Base-by-base conservation (phyloP, 2,888 invertebrate genomes). In the Charanyca ferruginea region DNA sequence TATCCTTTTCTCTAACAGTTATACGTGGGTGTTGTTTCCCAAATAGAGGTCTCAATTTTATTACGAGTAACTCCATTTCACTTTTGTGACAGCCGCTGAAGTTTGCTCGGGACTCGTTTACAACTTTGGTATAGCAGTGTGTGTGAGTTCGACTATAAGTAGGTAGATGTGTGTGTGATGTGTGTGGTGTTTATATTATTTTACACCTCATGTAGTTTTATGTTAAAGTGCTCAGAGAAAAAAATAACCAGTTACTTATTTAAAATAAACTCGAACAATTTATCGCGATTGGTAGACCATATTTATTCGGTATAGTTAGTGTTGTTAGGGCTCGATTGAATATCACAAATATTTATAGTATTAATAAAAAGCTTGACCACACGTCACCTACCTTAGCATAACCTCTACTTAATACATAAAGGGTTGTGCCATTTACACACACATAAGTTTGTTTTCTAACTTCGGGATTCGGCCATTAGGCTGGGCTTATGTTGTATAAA, bases 51-150 rank as follows among this genome's bases (percentile, higher is more conserved):
- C 61, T 54, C 53, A 76, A 41, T 67, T 74, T 60, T 69, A 51
- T 70, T 70, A 76, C 41, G 44, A 52, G 45, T 48, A 32, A 53
- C 66, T 73, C 61, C 68, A 70, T 82, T 82, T 81, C 77, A 79
- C 49, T 77, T 75, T 73, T 61, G 74, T 79, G 84, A 82, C 84
- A 83, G 66, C 63, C 72, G 75, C 73, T 73, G 73, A 80, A 82
- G 73, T 80, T 80, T 62, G 44, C 13, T 71, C 16, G 28, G n/a
- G 48, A 68, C 23, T 53, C 74, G 41, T 74, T 52, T 74, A 57
- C 49, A 67, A 51, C 8, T 28, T 70, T 11, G n/a, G 3, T 22
- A 22, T 22, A 22, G 5, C 6, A 22, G 41, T 47, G 38, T 47
- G 28, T 47, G 25, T 47, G 28, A 16, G 22, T 28, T 66, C n/a